Conservation (phyloP, 2,888 invertebrate species). For the Drosophila maculinotata region DNA sequence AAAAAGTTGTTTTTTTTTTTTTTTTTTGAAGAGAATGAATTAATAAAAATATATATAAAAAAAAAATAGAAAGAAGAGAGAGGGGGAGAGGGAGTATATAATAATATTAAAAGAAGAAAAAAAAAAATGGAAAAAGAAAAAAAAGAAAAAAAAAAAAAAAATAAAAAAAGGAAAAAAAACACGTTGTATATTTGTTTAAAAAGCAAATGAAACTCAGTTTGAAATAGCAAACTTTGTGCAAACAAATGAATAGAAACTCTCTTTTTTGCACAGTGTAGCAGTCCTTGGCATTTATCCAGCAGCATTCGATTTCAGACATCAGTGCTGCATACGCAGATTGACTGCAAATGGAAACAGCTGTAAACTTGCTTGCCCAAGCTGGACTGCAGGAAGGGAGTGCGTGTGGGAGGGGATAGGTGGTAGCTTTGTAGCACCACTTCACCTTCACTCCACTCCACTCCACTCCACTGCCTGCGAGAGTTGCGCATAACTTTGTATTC, state of each 20-base stretch:
- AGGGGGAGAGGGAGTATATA: too few species aligned
- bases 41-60: too few species aligned
- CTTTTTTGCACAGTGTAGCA: slow-evolving; percentile 9
- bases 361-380: not conserved
- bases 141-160: too few species aligned
- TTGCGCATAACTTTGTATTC: slow-evolving; percentile 45
- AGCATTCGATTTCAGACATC: slow-evolving; percentile 14
- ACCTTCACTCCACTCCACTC: slow-evolving; percentile 24
- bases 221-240: too few species aligned
- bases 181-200: too few species aligned
- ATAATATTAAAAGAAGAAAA: too few species aligned
- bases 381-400: not conserved
- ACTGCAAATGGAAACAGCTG: slow-evolving; percentile 49
- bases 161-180: too few species aligned
- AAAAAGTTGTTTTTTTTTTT: too few species aligned
- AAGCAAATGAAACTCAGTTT: too few species aligned
- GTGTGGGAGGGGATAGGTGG: not conserved
- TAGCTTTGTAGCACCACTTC: slow-evolving; percentile 23
- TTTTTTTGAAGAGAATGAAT: too few species aligned
- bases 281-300: slow-evolving; percentile 4
- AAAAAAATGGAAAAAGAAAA: too few species aligned
- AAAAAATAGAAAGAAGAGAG: too few species aligned
- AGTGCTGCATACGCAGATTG: slow-evolving; percentile 27
- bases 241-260: not conserved
- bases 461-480: slow-evolving; percentile 9